Base-by-base conservation (phyloP, 1,140 invertebrate genomes). In the Zophobas morio region DNA sequence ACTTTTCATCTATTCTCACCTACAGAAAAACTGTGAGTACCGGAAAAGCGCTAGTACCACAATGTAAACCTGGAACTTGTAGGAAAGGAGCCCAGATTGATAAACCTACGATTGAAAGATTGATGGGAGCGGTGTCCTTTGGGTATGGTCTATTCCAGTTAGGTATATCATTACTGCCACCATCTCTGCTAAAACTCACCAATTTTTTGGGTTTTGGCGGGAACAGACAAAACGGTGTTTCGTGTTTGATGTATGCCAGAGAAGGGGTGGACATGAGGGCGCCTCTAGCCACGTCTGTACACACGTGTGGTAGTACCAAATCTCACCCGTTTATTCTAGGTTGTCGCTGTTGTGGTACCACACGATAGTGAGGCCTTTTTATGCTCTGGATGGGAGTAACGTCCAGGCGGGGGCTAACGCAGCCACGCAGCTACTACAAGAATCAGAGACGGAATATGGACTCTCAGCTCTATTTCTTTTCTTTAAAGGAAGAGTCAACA, bases 111-210 rank as follows among this genome's bases (percentile, higher is more conserved):
- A 88, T 93, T 0, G 84, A 87, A 1, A 85, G 92, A n/a, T 84
- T 94, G 32, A 90, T 93, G 88, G 89, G 89, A 1, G 91, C 92
- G 0, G 91, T 93, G 2, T 92, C 91, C 81, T 94, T 94, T 84
- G 93, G 93, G 4, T 94, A 93, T 81, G 93, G 93, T 3, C 87
- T 93, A 47, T 93, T 94, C 81, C 93, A 94, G 81, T 84, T 94
- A 37, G 92, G 91, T 78, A 89, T 93, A 54, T 94, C 93, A 8
- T 87, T 94, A 49, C 85, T 94, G 20, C 93, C 93, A 5, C 90
- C 92, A 0, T 91, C 92, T 6, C 84, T 94, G 20, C 82, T 94
- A 1, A 90, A 90, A 79, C 82, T 94, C 6, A 92, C 92, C 1
- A 90, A 92, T 79, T 89, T 94, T 83, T 85, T 94, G 75, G 93